phyloP scores from a whole-genome alignment of 2,888 invertebrate genomes.

The Eucera pruinosa region DNA sequence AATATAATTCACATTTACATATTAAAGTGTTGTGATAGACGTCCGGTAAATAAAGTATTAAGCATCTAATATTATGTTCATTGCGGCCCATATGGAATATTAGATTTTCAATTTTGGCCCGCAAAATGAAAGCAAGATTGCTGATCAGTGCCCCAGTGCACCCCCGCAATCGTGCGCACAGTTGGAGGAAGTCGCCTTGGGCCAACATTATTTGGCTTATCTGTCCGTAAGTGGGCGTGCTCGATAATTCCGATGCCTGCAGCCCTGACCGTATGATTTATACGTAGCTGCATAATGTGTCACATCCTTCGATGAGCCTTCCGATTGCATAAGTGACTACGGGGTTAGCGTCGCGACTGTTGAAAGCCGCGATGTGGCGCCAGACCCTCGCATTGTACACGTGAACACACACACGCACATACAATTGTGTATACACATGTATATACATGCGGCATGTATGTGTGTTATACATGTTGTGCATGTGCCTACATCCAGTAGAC shows the following conservation, averaged over 20 bases:
- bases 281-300: slow-evolving; percentile 59
- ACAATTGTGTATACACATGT: too few relatives aligned
- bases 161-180: neutral
- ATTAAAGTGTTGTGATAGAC: too few relatives aligned
- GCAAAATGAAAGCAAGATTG: too few relatives aligned
- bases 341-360: slow-evolving; percentile 62
- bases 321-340: slow-evolving; percentile 67
- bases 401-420: slow-evolving; percentile 25
- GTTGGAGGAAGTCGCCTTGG: slow-evolving; percentile 25
- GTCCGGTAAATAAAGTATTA: too few relatives aligned
- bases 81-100: too few relatives aligned
- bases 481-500: neutral
- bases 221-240: slow-evolving; percentile 55
- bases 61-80: too few relatives aligned
- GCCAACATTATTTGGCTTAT: slow-evolving; percentile 43
- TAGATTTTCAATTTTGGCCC: too few relatives aligned
- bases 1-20: too few relatives aligned
- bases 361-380: slow-evolving; percentile 61
- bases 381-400: slow-evolving; percentile 48
- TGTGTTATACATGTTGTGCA: too few relatives aligned
- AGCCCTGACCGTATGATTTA: slow-evolving; percentile 56
- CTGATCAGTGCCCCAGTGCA: neutral
- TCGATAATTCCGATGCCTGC: slow-evolving; percentile 55
- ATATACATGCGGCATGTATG: too few relatives aligned
- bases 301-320: slow-evolving; percentile 65